A percentile compares a stretch with the other conserved stretches of the same genome.
Evolutionary conservation across 1,140 invertebrate species (phyloP).

Genomic region (Danaus plexippus): DNA sequence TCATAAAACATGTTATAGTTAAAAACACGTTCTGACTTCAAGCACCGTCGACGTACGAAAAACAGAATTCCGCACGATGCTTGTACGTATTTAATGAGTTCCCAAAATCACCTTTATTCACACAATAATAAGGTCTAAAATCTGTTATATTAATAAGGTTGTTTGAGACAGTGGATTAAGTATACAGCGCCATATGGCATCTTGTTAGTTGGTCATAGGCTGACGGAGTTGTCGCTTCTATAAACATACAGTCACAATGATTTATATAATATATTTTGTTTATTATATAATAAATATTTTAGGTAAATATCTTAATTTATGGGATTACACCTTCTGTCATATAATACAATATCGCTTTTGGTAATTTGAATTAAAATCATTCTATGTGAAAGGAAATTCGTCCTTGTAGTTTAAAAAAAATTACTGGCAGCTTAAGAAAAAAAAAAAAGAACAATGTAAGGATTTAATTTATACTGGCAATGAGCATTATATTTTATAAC

Average conservation of each 20-base stretch:
- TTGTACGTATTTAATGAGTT: neutral
- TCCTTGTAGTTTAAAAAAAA: too few species aligned
- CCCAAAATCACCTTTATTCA: neutral
- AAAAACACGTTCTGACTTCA: slow-evolving; percentile 24
- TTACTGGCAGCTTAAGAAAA: too few species aligned
- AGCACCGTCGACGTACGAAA: slow-evolving; percentile 13
- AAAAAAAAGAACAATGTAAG: too few species aligned
- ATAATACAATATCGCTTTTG: too few species aligned
- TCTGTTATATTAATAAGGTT: slow-evolving; percentile 1
- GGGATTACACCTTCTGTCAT: too few species aligned
- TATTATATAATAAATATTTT: too few species aligned
- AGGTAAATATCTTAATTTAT: too few species aligned
- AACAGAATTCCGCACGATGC: slow-evolving; percentile 18
- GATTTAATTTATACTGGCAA: too few species aligned
- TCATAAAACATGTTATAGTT: slow-evolving; percentile 20
- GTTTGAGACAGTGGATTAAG: slow-evolving; percentile 24
- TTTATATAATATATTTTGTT: too few species aligned
- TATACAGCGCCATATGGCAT: slow-evolving; percentile 32
- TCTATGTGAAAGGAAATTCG: too few species aligned
- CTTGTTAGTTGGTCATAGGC: slow-evolving; percentile 44
- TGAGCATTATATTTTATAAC: too few species aligned
- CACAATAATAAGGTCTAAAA: neutral
- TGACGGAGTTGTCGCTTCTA: slow-evolving; percentile 15
- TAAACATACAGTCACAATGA: neutral
- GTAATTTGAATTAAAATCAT: too few species aligned